A percentile compares a stretch with the other conserved stretches of the same genome.
Conservation (phyloP, 1,140 invertebrate species). For the Pseudachorutes palmiensis region DNA sequence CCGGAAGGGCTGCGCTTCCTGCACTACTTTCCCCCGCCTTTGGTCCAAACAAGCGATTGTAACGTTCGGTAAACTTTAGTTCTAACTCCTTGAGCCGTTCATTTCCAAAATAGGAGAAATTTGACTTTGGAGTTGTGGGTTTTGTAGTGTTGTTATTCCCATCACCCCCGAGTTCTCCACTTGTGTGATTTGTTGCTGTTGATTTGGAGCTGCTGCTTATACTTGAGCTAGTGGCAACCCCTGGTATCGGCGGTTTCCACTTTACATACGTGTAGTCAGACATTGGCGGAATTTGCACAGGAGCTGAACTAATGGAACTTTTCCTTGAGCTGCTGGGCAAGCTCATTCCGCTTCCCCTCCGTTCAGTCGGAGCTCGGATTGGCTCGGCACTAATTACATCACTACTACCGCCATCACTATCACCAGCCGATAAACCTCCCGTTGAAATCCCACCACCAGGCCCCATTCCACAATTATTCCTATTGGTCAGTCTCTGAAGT, state of each 20-base stretch:
- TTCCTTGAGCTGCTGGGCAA: slow-evolving; percentile 1
- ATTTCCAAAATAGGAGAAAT: slow-evolving; percentile 37
- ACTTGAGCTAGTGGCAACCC: neutral
- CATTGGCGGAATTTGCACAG: neutral
- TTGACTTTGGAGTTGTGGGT: neutral
- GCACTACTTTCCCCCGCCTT: slow-evolving; percentile 7
- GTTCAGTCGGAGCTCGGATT: neutral
- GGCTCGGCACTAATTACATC: neutral
- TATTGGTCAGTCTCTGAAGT: slow-evolving; percentile 62
- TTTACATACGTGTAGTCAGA: slow-evolving; percentile 33
- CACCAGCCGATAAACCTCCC: too few species aligned
- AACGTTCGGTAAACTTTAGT: slow-evolving; percentile 35
- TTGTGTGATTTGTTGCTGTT: too few species aligned
- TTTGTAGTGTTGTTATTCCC: slow-evolving; percentile 8
- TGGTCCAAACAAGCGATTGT: slow-evolving; percentile 34
- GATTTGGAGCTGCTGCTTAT: neutral
- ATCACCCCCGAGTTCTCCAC: too few species aligned
- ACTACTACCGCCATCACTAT: too few species aligned
- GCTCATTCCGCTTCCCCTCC: neutral
- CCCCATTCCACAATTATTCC: too few species aligned
- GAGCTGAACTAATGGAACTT: neutral
- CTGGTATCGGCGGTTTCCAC: slow-evolving; percentile 36
- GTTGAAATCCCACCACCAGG: too few species aligned
- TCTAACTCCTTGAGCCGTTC: slow-evolving; percentile 37
- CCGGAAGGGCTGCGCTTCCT: neutral